Percentiles rank a stretch among this genome's conserved stretches.
These are phyloP conservation scores for Mercenaria mercenaria DNA, from an alignment of 1,140 invertebrate species.

Conservation along the genomic window DNA sequence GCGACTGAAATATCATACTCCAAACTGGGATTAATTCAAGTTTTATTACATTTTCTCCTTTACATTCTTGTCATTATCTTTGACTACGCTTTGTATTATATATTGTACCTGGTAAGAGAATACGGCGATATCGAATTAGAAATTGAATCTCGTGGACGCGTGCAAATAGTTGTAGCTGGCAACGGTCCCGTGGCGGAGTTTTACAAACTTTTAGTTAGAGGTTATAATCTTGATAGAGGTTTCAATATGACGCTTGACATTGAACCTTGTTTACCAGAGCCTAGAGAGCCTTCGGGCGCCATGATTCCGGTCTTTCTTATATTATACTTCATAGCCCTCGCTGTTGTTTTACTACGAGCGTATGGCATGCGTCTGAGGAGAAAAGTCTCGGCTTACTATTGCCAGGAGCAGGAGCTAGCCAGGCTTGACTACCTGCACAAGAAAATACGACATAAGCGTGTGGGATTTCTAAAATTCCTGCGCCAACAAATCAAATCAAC, in stretches of 20 bases:
- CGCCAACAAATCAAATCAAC: slow-evolving; percentile 47
- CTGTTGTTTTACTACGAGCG: slow-evolving; percentile 49
- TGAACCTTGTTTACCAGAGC: slow-evolving; percentile 53
- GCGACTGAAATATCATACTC: slow-evolving; percentile 26
- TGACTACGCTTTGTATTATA: slow-evolving; percentile 64
- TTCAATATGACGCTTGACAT: slow-evolving; percentile 43
- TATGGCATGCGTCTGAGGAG: slow-evolving; percentile 59
- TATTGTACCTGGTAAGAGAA: slow-evolving; percentile 40
- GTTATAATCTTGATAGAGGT: slow-evolving; percentile 23
- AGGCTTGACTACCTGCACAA: slow-evolving; percentile 66
- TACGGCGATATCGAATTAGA: slow-evolving; percentile 59
- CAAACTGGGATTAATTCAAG: slow-evolving; percentile 59
- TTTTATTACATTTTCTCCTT: slow-evolving; percentile 61
- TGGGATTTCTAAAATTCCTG: slow-evolving; percentile 52
- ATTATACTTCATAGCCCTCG: slow-evolving; percentile 36
- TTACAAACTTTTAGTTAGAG: slow-evolving; percentile 44
- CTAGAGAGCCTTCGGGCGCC: not conserved
- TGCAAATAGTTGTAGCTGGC: slow-evolving; percentile 50
- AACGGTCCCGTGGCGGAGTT: slow-evolving; percentile 60
- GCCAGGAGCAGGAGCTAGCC: slow-evolving; percentile 55
- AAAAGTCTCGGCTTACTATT: slow-evolving; percentile 62
- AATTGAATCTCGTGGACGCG: slow-evolving; percentile 17
- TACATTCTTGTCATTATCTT: slow-evolving; percentile 41
- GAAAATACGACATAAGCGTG: slow-evolving; percentile 55
- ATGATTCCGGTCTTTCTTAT: slow-evolving; percentile 23